Percentiles rank a stretch among this genome's conserved stretches.
These are phyloP conservation scores for Antedon mediterranea DNA, from an alignment of 53 echinoderm and acorn worm species.

Conservation along the genomic window DNA sequence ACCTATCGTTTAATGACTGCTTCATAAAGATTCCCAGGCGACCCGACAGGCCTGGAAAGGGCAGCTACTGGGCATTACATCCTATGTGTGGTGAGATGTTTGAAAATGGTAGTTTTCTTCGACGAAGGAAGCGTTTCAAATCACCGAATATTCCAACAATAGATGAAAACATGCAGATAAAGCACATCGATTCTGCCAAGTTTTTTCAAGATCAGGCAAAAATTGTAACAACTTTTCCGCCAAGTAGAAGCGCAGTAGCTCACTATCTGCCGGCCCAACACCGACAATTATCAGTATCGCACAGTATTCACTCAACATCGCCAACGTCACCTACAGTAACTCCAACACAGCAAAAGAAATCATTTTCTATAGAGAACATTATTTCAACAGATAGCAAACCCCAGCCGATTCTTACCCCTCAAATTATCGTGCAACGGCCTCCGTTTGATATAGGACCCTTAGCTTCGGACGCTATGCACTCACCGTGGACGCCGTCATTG, in stretches of 20 bases:
- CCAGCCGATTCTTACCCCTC: constrained; percentile 13
- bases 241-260: constrained; percentile 43
- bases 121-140: constrained; percentile 91
- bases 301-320: constrained; percentile 29
- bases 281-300: constrained; percentile 15
- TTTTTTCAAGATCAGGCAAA: constrained; percentile 97
- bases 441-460: neutral
- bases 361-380: constrained; percentile 98
- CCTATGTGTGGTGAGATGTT: constrained; percentile 96
- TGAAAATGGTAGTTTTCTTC: constrained; percentile 95
- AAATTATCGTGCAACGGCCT: neutral
- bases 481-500: neutral
- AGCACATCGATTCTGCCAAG: constrained; percentile 91
- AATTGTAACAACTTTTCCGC: constrained; percentile 52
- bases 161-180: constrained; percentile 85
- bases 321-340: constrained; percentile 32
- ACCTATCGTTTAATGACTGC: constrained; percentile 93
- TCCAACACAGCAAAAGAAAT: constrained; percentile 39
- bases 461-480: neutral
- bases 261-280: constrained; percentile 48
- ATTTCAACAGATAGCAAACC: constrained; percentile 94
- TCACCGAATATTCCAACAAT: constrained; percentile 82
- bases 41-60: constrained; percentile 96
- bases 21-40: constrained; percentile 97
- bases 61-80: constrained; percentile 98